A percentile compares a stretch with the other conserved stretches of the same genome.
Evolutionary conservation across 2,888 invertebrate genomes (phyloP).

Genomic region (Drosophila greeni): DNA sequence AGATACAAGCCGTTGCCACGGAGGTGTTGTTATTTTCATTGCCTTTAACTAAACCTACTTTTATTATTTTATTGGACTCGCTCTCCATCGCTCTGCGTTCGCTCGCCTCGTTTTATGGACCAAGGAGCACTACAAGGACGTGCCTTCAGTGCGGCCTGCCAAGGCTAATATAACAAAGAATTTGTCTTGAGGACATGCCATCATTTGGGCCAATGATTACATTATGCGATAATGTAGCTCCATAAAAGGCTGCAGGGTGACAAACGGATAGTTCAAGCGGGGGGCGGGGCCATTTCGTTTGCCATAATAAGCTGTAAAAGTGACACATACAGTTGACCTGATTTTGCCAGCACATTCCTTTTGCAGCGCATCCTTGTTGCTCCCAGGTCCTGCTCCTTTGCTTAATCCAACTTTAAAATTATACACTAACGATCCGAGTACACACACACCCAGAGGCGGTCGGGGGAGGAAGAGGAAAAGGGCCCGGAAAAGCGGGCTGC

Average conservation of each 20-base stretch:
- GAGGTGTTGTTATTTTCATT: conserved; percentile 69
- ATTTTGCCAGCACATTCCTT: conserved; percentile 65
- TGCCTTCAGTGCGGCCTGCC: conserved; percentile 31
- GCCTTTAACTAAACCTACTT: conserved; percentile 70
- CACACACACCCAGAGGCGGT: conserved; percentile 4
- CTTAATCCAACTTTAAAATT: conserved; percentile 75
- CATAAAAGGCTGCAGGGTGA: conserved; percentile 63
- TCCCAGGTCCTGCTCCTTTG: conserved; percentile 36
- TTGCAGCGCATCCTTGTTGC: conserved; percentile 18
- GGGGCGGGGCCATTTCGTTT: conserved; percentile 30
- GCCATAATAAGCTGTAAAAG: conserved; percentile 74
- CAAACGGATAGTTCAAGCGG: conserved; percentile 34
- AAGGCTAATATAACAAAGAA: conserved; percentile 63
- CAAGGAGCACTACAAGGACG: conserved; percentile 38
- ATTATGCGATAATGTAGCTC: conserved; percentile 73
- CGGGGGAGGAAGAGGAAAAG: conserved; percentile 26
- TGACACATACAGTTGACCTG: conserved; percentile 73
- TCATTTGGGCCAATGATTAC: conserved; percentile 74
- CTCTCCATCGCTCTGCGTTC: conserved; percentile 9
- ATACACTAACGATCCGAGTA: conserved; percentile 73
- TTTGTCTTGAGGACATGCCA: conserved; percentile 72
- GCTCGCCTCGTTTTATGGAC: conserved; percentile 33
- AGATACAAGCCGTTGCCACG: conserved; percentile 27
- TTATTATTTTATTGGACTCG: conserved; percentile 69
- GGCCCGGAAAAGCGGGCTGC: conserved; percentile 24